Evolutionary conservation across 2,888 invertebrate species (phyloP), one percentile per base, ranked within the genome.

Genomic region (Archips xylosteana): DNA sequence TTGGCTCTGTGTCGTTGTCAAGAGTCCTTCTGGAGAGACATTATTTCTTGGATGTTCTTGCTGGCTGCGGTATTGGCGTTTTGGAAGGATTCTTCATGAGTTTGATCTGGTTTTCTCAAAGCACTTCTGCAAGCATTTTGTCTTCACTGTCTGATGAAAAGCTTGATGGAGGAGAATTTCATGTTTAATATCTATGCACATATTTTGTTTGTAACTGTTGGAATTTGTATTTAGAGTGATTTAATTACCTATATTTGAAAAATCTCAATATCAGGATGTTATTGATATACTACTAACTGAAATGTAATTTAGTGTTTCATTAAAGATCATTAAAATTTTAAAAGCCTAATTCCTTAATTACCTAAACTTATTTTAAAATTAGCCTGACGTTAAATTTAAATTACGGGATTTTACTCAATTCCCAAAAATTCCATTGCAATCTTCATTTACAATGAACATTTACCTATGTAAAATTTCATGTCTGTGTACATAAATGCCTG

Each of bases 1-100:
- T 96, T 0, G 86, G 95, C 0, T 91, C 96, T 12, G 96, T 99
- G 3, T 96, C 96, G 67, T 74, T 97, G 0, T 98, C 99, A 2
- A 95, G 99, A 78, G 92, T 99, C 8, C 88, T 99, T 32, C 93
- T 98, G 78, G 97, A 97, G 78, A 95, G 99, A 73, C 99, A 99
- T 91, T 97, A 98, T 85, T 90, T 99, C 57, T 89, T 98, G 49
- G 99, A 99, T 91, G 96, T 99, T 0, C 60, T 96, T 3, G 97
- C 95, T 68, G 99, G 99, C 13, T 88, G 96, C 15, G 73, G 95
- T 5, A 86, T 99, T 60, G 99, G 99, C 0, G 81, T 97, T 36
- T 68, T 96, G 0, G 96, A 97, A 88, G 96, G 96, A n/a, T 78
- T 96, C 0, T 76, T 97, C 0, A 87, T 97, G 77, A 90, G 93